These are phyloP conservation scores for Pseudolycoriella hygida DNA, from an alignment of 2,888 invertebrate species.

Conservation along the genomic window DNA sequence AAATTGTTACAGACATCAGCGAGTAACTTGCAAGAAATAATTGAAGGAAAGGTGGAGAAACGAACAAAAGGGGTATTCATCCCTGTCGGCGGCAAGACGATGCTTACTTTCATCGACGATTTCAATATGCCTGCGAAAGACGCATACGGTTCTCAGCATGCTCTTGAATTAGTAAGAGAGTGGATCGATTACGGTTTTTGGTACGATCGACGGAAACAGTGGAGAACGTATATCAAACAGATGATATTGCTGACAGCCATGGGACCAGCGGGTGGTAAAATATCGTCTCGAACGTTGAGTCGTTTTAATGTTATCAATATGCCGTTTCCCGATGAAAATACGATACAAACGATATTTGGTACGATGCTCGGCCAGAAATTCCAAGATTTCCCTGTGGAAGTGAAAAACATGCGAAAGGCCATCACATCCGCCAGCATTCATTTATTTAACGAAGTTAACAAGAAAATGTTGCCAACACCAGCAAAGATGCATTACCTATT, in stretches of 20 bases:
- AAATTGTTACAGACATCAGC: slow-evolving; percentile 47
- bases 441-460: slow-evolving; percentile 53
- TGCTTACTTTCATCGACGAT: slow-evolving; percentile 81
- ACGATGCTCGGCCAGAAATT: slow-evolving; percentile 70
- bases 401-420: slow-evolving; percentile 46
- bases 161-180: slow-evolving; percentile 64
- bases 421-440: slow-evolving; percentile 60
- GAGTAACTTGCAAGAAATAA: slow-evolving; percentile 64
- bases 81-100: slow-evolving; percentile 62
- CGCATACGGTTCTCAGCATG: slow-evolving; percentile 75
- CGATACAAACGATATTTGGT: slow-evolving; percentile 64
- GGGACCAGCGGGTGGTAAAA: slow-evolving; percentile 72
- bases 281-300: slow-evolving; percentile 60
- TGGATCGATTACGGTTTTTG: slow-evolving; percentile 84
- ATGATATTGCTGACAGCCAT: slow-evolving; percentile 65
- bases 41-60: slow-evolving; percentile 75
- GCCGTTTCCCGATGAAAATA: slow-evolving; percentile 64
- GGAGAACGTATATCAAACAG: slow-evolving; percentile 56
- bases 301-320: slow-evolving; percentile 61
- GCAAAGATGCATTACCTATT: slow-evolving; percentile 81
- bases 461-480: slow-evolving; percentile 70
- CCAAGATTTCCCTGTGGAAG: slow-evolving; percentile 58
- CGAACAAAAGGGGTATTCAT: slow-evolving; percentile 69
- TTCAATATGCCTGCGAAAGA: slow-evolving; percentile 87
- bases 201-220: slow-evolving; percentile 69